Evolutionary conservation across 2,888 invertebrate species (phyloP).

Genomic region (Trissonchulus sp.): DNA sequence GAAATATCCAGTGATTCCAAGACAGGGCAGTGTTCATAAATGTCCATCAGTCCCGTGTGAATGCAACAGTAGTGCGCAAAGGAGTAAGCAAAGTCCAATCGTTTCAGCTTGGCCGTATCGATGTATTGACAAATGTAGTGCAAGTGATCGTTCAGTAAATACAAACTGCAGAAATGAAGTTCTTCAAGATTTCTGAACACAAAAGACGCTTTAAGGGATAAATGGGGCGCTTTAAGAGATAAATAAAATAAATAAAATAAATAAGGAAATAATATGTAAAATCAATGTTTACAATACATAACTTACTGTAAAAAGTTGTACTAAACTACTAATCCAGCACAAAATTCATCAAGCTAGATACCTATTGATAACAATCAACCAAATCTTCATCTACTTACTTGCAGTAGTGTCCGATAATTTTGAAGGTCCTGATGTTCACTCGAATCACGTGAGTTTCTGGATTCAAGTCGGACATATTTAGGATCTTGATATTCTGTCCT

Average conservation of each 20-base stretch:
- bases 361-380: too few relatives aligned
- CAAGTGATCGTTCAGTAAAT: constrained; percentile 24
- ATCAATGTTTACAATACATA: too few relatives aligned
- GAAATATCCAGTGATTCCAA: constrained; percentile 20
- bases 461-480: constrained; percentile 21
- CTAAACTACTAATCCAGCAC: too few relatives aligned
- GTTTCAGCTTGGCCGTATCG: constrained; percentile 12
- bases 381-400: too few relatives aligned
- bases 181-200: constrained; percentile 12
- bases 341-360: too few relatives aligned
- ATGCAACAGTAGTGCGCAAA: constrained; percentile 27
- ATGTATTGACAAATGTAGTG: neutral
- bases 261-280: too few relatives aligned
- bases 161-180: constrained; percentile 22
- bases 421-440: constrained; percentile 26
- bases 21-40: constrained; percentile 17
- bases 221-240: too few relatives aligned
- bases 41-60: constrained; percentile 17
- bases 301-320: too few relatives aligned
- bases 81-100: neutral
- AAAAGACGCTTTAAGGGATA: too few relatives aligned
- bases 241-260: too few relatives aligned
- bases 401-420: constrained; percentile 29
- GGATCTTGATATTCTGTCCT: constrained; percentile 7
- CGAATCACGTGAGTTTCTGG: constrained; percentile 21